Evolutionary conservation across 1,140 invertebrate genomes (phyloP).

Genomic region (Triops cancriformis): DNA sequence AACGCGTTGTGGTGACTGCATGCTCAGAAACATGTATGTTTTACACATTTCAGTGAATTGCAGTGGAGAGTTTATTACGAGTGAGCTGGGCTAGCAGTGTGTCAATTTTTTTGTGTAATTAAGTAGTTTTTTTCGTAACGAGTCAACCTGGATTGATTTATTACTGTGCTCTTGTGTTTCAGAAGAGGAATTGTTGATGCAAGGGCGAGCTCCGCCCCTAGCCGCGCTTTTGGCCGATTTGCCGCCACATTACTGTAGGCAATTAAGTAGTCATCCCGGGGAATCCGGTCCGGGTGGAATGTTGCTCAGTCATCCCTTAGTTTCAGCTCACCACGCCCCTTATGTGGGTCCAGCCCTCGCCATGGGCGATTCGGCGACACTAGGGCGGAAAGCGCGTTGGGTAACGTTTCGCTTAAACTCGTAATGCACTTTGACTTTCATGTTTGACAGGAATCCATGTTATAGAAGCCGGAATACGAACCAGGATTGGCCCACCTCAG

Average conservation of each 20-base stretch:
- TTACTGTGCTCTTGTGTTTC: background rate
- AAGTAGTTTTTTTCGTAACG: no score
- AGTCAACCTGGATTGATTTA: background rate
- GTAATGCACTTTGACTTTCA: background rate
- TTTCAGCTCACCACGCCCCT: background rate
- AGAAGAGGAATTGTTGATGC: conserved; percentile 18
- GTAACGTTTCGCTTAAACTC: conserved; percentile 14
- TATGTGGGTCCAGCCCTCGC: conserved; percentile 16
- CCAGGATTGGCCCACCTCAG: background rate
- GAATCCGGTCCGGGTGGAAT: background rate
- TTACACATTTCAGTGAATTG: no score
- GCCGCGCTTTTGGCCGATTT: conserved; percentile 27
- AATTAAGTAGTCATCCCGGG: conserved; percentile 5
- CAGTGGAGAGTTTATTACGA: no score
- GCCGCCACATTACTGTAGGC: conserved; percentile 24
- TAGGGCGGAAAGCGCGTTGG: conserved; percentile 7
- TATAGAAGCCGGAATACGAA: background rate
- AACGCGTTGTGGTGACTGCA: no score
- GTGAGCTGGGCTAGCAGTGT: no score
- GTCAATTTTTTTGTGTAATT: no score
- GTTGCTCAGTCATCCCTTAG: conserved; percentile 2
- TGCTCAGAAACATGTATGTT: no score
- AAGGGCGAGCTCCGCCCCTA: conserved; percentile 19
- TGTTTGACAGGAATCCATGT: background rate
- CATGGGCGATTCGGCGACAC: conserved; percentile 6